Conservation (phyloP, 2,113 vertebrate genomes). For the Pelecanoides urinatrix region DNA sequence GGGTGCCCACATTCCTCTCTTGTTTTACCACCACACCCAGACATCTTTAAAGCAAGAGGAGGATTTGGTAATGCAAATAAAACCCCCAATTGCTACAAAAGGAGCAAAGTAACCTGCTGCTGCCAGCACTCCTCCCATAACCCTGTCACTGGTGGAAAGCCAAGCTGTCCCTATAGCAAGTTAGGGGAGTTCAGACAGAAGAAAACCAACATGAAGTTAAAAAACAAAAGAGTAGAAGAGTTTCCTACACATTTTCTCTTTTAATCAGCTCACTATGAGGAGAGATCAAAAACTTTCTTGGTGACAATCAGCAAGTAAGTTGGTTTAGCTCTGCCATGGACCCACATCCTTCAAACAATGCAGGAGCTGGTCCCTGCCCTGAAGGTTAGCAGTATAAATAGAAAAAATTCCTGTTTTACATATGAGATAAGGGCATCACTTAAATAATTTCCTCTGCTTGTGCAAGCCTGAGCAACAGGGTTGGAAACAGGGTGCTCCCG, state of each 20-base stretch:
- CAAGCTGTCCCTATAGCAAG: fast-evolving
- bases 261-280: not conserved
- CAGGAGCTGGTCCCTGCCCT: not conserved
- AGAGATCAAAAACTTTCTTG: not conserved
- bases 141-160: not conserved
- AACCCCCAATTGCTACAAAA: not conserved
- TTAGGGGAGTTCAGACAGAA: not conserved
- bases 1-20: not conserved
- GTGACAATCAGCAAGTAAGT: not conserved
- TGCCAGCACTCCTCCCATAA: not conserved
- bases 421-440: not conserved
- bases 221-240: fast-evolving
- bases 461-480: not conserved
- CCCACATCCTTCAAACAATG: not conserved
- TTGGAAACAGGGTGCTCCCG: not conserved
- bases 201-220: not conserved
- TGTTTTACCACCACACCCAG: not conserved
- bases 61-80: not conserved
- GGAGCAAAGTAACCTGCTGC: not conserved
- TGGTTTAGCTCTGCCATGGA: not conserved
- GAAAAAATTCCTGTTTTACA: not conserved
- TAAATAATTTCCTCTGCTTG: not conserved
- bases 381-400: not conserved
- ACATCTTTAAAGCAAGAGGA: not conserved
- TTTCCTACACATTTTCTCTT: not conserved